Percentiles rank a stretch among this genome's conserved stretches.
Conservation (phyloP, 2,888 invertebrate species). For the Himalopsyche anomala region DNA sequence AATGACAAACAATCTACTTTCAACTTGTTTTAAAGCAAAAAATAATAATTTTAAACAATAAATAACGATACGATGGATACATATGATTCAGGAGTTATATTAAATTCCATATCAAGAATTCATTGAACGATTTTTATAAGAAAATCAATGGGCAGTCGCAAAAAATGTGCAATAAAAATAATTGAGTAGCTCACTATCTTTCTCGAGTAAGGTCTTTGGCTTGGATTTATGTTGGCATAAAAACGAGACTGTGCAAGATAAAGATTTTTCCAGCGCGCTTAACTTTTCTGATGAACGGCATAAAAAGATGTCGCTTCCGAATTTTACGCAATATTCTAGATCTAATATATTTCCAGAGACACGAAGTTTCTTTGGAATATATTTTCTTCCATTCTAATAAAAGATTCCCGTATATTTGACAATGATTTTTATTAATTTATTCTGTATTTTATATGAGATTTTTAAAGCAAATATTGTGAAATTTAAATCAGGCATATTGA, state of each 20-base stretch:
- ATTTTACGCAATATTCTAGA: constrained; percentile 22
- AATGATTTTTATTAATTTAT: too few relatives aligned
- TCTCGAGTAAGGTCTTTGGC: constrained; percentile 44
- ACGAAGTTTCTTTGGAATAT: neutral
- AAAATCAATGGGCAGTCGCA: neutral
- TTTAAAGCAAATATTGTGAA: too few relatives aligned
- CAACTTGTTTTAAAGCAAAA: too few relatives aligned
- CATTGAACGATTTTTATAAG: neutral
- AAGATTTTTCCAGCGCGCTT: constrained; percentile 40
- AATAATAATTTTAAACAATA: too few relatives aligned
- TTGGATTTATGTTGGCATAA: constrained; percentile 55
- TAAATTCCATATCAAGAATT: neutral
- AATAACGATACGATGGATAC: too few relatives aligned
- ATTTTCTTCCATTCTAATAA: neutral
- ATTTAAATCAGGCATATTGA: too few relatives aligned
- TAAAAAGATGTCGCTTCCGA: constrained; percentile 32
- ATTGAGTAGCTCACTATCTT: constrained; percentile 53
- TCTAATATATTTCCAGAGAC: constrained; percentile 6
- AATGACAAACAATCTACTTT: too few relatives aligned
- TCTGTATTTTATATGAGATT: too few relatives aligned
- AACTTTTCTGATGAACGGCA: constrained; percentile 37
- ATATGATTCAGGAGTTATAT: too few relatives aligned
- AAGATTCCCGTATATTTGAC: neutral
- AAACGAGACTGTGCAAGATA: constrained; percentile 44
- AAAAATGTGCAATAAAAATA: constrained; percentile 55